These are phyloP conservation scores for Melozone crissalis DNA, from an alignment of 2,113 vertebrate species.

Conservation along the genomic window DNA sequence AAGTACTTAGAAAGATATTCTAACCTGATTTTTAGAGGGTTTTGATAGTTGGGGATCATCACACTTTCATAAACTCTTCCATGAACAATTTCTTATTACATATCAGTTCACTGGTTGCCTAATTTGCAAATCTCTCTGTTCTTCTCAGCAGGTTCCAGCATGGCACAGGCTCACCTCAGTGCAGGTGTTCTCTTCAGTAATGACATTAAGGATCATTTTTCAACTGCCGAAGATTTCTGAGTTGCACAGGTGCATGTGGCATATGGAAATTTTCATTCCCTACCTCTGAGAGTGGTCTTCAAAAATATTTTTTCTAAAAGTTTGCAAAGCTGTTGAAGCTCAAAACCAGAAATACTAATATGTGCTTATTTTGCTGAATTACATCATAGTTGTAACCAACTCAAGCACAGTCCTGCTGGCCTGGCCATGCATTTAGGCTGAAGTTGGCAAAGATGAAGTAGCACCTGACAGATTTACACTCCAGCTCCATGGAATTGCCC, in stretches of 20 bases:
- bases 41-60: not conserved
- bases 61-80: not conserved
- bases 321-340: not conserved
- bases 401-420: not conserved
- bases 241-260: not conserved
- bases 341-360: not conserved
- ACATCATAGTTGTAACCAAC: not conserved
- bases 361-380: not conserved
- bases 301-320: not conserved
- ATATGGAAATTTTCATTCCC: not conserved
- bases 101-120: not conserved
- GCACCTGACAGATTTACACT: not conserved
- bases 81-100: not conserved
- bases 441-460: not conserved
- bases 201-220: not conserved
- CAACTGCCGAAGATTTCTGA: not conserved
- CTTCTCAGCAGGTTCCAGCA: not conserved
- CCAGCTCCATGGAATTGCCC: not conserved
- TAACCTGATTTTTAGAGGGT: not conserved
- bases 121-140: not conserved
- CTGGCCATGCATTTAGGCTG: not conserved
- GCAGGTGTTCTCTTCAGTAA: not conserved
- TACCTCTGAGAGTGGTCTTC: not conserved
- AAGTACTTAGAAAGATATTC: not conserved
- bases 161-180: not conserved